These are phyloP conservation scores for Protonemura montana DNA, from an alignment of 2,888 invertebrate species.

Conservation along the genomic window DNA sequence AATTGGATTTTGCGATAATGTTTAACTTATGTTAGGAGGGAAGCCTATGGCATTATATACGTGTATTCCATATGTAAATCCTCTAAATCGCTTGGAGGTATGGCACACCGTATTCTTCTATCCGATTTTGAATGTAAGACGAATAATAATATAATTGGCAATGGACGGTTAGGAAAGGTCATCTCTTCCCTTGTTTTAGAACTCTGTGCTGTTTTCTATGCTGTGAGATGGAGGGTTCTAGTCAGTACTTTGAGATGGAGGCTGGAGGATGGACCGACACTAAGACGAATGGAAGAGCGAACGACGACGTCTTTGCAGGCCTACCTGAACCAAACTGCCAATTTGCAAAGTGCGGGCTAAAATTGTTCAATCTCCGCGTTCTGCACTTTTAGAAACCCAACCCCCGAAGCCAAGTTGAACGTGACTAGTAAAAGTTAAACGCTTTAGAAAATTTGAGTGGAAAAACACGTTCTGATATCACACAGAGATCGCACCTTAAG, in stretches of 20 bases:
- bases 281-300: neutral
- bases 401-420: neutral
- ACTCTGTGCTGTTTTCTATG: neutral
- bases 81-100: neutral
- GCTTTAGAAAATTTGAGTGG: neutral
- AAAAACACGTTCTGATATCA: neutral
- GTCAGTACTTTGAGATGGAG: too few relatives aligned
- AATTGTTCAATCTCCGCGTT: conserved; percentile 30
- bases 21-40: neutral
- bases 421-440: neutral
- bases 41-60: neutral
- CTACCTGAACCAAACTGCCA: neutral
- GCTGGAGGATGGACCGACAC: too few relatives aligned
- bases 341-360: conserved; percentile 38
- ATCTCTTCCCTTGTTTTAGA: too few relatives aligned
- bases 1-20: conserved; percentile 12
- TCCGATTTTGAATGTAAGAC: too few relatives aligned
- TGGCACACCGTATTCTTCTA: too few relatives aligned
- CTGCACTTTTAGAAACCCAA: conserved; percentile 9
- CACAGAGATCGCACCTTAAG: too few relatives aligned
- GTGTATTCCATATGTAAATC: neutral
- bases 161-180: neutral
- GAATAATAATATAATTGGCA: too few relatives aligned
- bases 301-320: neutral
- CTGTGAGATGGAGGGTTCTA: too few relatives aligned